Evolutionary conservation across 2,797 vertebrate species (phyloP).

Genomic region (Sternarchorhynchus goeldii): DNA sequence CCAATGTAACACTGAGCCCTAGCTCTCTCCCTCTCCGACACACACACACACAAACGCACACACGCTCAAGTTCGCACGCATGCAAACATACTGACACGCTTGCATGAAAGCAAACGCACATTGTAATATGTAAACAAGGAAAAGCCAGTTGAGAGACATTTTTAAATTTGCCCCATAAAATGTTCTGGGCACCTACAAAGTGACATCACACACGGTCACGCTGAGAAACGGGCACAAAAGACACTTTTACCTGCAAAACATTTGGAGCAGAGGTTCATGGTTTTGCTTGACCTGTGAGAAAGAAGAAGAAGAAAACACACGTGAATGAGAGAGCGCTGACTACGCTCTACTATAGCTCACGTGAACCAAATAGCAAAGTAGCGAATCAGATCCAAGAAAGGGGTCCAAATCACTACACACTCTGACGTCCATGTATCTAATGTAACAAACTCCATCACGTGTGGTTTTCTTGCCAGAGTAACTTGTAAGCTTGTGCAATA

Average conservation of each 20-base stretch:
- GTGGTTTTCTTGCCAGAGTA: not conserved
- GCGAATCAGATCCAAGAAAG: not conserved
- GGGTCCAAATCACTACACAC: not conserved
- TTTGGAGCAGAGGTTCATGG: constrained; percentile 99
- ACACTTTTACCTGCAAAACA: constrained; percentile 94
- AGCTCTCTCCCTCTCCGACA: constrained; percentile 12
- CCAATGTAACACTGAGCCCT: not conserved
- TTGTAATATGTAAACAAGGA: constrained; percentile 21
- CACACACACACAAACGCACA: not conserved
- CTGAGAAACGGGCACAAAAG: not conserved
- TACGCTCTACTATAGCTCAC: not conserved
- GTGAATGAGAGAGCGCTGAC: constrained; percentile 6
- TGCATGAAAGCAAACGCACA: too few species aligned
- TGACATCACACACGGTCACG: not conserved
- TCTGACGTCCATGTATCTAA: not conserved
- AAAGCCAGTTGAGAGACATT: not conserved
- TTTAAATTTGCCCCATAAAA: not conserved
- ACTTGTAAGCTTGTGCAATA: not conserved
- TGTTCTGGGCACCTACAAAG: too few species aligned
- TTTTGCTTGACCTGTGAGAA: constrained; percentile 92
- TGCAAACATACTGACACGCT: too few species aligned
- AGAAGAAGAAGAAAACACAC: constrained; percentile 36
- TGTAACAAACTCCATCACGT: not conserved
- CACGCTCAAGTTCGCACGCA: too few species aligned
- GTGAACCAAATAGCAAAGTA: not conserved